Evolutionary conservation across 2,113 vertebrate species (phyloP).

Genomic region (Alectura lathami): DNA sequence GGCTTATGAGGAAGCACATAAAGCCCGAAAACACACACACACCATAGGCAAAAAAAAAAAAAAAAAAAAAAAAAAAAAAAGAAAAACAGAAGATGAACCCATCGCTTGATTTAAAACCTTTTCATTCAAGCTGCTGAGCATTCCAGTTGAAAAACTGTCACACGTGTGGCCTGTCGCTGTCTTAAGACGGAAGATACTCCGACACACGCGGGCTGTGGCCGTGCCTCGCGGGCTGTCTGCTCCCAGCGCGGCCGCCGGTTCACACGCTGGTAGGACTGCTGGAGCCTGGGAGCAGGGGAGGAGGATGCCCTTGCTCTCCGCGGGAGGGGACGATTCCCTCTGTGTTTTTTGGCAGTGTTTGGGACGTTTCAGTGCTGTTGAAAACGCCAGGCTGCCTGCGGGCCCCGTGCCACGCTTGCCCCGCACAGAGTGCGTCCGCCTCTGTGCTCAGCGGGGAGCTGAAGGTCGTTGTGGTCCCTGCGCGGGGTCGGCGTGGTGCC

Average conservation of each 20-base stretch:
- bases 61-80: neutral
- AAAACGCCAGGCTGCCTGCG: accelerated
- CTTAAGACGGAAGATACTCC: neutral
- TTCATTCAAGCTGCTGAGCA: neutral
- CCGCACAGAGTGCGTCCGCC: neutral
- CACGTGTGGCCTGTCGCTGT: too few relatives aligned
- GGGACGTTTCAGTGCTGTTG: neutral
- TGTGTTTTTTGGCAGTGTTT: neutral
- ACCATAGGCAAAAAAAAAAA: too few relatives aligned
- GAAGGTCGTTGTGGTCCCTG: neutral
- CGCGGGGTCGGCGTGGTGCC: neutral
- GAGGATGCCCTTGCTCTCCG: neutral
- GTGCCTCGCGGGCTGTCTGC: neutral
- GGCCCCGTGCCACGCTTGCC: neutral
- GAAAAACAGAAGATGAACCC: neutral
- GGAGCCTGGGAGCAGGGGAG: neutral
- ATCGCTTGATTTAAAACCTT: neutral
- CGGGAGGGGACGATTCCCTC: neutral
- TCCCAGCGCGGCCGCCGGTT: accelerated
- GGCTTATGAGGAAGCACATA: neutral
- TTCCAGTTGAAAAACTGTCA: neutral
- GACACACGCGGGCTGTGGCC: neutral
- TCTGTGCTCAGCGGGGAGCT: neutral
- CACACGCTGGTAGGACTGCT: accelerated
- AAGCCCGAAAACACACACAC: neutral